A percentile compares a stretch with the other conserved stretches of the same genome.
phyloP scores from a whole-genome alignment of 2,113 vertebrate genomes.

The Himantopus leucocephalus region DNA sequence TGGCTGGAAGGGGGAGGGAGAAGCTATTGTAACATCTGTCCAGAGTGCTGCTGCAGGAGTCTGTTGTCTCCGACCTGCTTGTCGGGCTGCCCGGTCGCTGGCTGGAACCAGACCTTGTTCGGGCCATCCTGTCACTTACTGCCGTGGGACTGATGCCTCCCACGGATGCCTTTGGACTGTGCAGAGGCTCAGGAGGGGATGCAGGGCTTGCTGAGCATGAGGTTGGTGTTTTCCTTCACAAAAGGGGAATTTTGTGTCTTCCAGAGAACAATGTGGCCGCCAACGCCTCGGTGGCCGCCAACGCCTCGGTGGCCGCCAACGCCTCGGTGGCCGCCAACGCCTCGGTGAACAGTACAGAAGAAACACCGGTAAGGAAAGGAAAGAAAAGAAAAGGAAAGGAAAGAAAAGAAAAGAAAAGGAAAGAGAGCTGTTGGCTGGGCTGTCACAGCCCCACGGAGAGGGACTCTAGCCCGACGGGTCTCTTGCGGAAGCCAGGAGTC shows the following conservation, averaged over 20 bases:
- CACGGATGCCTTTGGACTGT: rapidly evolving
- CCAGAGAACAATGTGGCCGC: neutral
- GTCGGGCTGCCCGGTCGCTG: neutral
- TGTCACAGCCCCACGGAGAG: rapidly evolving
- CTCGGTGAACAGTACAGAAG: neutral
- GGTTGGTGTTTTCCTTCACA: neutral
- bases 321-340: neutral
- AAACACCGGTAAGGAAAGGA: neutral
- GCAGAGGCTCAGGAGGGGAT: neutral
- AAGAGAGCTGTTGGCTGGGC: rapidly evolving
- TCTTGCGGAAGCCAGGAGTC: neutral
- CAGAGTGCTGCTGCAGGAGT: rapidly evolving
- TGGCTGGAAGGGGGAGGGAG: neutral
- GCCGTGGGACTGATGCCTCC: neutral
- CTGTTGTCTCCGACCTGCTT: neutral
- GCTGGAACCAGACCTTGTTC: neutral
- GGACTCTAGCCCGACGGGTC: rapidly evolving
- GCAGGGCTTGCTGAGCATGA: rapidly evolving
- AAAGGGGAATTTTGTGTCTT: neutral
- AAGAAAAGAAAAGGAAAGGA: too few species aligned
- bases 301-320: neutral
- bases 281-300: neutral
- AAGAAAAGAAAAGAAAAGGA: neutral
- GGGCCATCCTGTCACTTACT: neutral
- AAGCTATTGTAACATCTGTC: neutral